Evolutionary conservation across 2,888 invertebrate genomes (phyloP).

Genomic region (Stenoptilia bipunctidactyla): DNA sequence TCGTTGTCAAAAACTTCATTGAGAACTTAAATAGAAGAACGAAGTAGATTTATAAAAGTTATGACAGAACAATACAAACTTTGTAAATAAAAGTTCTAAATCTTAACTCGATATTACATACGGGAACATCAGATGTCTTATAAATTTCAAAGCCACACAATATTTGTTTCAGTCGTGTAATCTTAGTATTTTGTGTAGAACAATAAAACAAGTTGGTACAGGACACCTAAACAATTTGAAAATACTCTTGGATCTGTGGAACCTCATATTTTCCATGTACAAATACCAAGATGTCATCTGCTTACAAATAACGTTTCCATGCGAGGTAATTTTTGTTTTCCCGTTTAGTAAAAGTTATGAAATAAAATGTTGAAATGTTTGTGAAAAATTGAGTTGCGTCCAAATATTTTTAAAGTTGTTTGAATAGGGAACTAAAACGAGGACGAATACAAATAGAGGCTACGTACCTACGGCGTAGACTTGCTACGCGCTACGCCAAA

Average conservation of each 20-base stretch:
- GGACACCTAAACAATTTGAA: constrained; percentile 55
- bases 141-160: constrained; percentile 40
- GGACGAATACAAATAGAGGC: constrained; percentile 45
- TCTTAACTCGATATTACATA: constrained; percentile 49
- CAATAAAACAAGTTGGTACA: constrained; percentile 31
- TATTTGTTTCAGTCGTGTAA: neutral
- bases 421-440: constrained; percentile 39
- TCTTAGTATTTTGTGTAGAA: constrained; percentile 27
- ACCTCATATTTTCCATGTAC: constrained; percentile 43
- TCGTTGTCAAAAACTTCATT: too few relatives aligned
- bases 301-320: constrained; percentile 59
- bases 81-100: constrained; percentile 21
- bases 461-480: constrained; percentile 16
- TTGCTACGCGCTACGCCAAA: constrained; percentile 22
- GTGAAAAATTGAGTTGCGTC: constrained; percentile 45
- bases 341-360: constrained; percentile 55
- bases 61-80: too few relatives aligned
- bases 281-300: constrained; percentile 52
- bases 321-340: constrained; percentile 49
- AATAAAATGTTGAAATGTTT: neutral
- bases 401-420: constrained; percentile 58
- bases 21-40: too few relatives aligned
- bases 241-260: constrained; percentile 37
- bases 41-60: too few relatives aligned
- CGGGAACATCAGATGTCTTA: constrained; percentile 44